Evolutionary conservation across 2,888 invertebrate genomes (phyloP).

Genomic region (Pilophorus perplexus): DNA sequence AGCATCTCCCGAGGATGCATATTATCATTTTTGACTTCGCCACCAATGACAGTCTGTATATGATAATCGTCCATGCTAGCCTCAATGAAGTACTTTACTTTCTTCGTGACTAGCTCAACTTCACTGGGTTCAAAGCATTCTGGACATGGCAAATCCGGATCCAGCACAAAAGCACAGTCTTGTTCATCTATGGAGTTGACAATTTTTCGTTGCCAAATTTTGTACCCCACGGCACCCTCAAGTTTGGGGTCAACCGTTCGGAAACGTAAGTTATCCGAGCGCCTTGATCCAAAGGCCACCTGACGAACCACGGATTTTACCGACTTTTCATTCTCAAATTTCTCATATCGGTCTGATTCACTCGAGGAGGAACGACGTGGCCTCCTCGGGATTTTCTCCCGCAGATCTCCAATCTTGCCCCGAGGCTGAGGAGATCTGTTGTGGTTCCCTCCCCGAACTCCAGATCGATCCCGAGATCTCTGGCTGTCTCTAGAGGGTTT

Average conservation of each 20-base stretch:
- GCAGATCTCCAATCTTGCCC: neutral
- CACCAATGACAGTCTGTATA: neutral
- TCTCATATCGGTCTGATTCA: neutral
- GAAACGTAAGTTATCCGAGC: neutral
- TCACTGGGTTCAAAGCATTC: neutral
- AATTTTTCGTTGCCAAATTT: conserved; percentile 2
- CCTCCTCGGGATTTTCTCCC: neutral
- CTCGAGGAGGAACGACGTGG: neutral
- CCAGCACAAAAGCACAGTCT: conserved; percentile 14
- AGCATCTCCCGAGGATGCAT: neutral
- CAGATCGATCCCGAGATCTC: neutral
- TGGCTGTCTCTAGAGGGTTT: neutral
- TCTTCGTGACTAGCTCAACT: neutral
- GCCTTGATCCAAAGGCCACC: neutral
- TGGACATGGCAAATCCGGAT: neutral
- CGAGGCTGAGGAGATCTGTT: neutral
- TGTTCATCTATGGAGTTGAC: neutral
- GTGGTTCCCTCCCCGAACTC: neutral
- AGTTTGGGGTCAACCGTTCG: neutral
- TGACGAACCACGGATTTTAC: neutral
- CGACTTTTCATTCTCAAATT: neutral
- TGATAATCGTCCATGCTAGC: neutral
- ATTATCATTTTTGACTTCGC: neutral
- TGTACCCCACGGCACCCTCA: neutral
- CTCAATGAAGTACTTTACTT: conserved; percentile 7